Conservation (phyloP, 35 echinoderm and acorn worm species). For the Lytechinus pictus region DNA sequence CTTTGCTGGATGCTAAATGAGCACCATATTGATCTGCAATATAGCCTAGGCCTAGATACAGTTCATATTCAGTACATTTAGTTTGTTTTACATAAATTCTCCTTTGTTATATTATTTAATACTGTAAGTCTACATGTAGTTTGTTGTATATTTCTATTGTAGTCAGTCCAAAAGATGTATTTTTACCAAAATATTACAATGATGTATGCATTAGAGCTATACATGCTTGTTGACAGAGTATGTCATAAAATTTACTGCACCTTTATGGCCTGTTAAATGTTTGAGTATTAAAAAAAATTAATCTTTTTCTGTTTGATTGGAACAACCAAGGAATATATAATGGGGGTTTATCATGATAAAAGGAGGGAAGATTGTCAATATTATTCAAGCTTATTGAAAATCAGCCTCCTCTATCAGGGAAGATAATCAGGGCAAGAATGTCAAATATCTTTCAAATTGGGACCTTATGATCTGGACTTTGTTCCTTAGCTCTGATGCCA, state of each 20-base stretch:
- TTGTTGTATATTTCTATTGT: no score
- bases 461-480: background rate
- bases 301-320: background rate
- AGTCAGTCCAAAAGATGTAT: no score
- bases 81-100: no score
- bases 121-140: no score
- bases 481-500: background rate
- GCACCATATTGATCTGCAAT: no score
- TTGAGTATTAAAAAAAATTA: background rate
- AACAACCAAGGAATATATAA: background rate
- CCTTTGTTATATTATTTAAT: no score
- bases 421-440: background rate
- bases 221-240: background rate
- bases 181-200: no score
- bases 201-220: background rate
- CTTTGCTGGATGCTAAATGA: no score
- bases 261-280: background rate
- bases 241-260: background rate
- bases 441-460: conserved; percentile 6
- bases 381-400: conserved; percentile 8
- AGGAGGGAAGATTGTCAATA: background rate
- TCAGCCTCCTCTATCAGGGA: background rate
- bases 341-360: conserved; percentile 2
- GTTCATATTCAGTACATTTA: no score
- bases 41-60: no score